Evolutionary conservation across 2,113 vertebrate species (phyloP), one percentile per base, ranked within the genome.

Genomic region (Amphiprion ocellaris): DNA sequence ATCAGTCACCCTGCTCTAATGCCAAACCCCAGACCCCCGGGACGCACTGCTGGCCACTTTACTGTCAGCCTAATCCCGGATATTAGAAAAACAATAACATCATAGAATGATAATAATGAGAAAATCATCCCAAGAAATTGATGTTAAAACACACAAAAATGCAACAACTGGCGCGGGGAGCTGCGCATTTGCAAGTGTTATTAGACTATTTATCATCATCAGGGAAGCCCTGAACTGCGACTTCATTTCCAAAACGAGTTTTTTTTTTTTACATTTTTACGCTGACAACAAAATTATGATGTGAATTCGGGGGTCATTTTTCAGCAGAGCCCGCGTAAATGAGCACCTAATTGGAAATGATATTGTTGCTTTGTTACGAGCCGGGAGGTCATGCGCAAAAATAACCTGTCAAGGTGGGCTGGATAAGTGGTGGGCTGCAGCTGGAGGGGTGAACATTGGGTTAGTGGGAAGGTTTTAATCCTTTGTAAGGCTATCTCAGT

Each of bases 1-100:
- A 86, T 82, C 79, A 87, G 62, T 84, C 84, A 84, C 26, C 56
- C 50, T 26, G 62, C 37, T 55, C 58, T 68, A 64, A 74, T 80
- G 78, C 64, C 60, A 67, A 61, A 73, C 47, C 37, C 39, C 60
- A 79, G 54, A 73, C 47, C 30, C 58, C 58, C 2, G 47, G 39
- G 37, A 69, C 77, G 60, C 61, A 37, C 74, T 19, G 66, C 70
- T 74, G 67, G 67, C 52, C 44, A 56, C 30, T 69, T 16, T n/a
- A 52, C 56, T 60, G 30, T n/a, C 41, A 56, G 24, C 54, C 10
- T 12, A 41, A 37, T 17, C 30, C n/a, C 10, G 58, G 23, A 37
- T 24, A 49, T 71, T 59, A 54, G 33, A 67, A 26, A 56, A 28
- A 68, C 19, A 53, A 66, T 39, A 56, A 24, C 23, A 58, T 41